Evolutionary conservation across 2,113 vertebrate genomes (phyloP), one percentile per base, ranked within the genome.

Genomic region (Tachysurus vachellii): DNA sequence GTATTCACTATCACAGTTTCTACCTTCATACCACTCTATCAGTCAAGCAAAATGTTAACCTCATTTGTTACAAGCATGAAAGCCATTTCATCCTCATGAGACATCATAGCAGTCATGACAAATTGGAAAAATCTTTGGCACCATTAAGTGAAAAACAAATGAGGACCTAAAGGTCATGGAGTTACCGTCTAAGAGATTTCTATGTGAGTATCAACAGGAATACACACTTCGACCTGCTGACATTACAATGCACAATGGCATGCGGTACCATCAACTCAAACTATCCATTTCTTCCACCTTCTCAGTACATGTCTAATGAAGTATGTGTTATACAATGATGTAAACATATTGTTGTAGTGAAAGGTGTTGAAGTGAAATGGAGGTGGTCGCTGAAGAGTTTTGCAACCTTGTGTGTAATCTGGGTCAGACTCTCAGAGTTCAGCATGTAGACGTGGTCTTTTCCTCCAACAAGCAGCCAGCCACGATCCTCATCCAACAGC

Each of bases 371-470:
- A 42, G 44, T 81, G 28, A 85, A 56, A 56, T 16, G 13, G 9
- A 19, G 71, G 50, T 75, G 59, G 8, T 50, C 2, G 16, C 6
- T 50, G 36, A 19, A 47, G n/a, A 31, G 28, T 23, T 26, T 2
- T 28, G 90, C 91, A 91, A 97, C 97, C 95, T 93, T 94, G 68
- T 90, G 93, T 0, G 93, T 89, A 28, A 93, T 93, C 79, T 91
- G 94, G 12, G 89, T 93, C 86, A 95, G 84, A 87, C 92, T 91
- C 89, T 97, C 95, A 1, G 96, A 90, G 13, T 94, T 91, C 71
- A 97, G 91, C 91, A 97, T 93, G 93, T 96, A 96, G 88, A 97
- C 90, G 88, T 96, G 93, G 89, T 97, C 95, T 85, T 95, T 95
- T 7, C 95, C 96, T 66, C 97, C 97, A 0, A 95, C 95, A 93